Conservation (phyloP, 2,888 invertebrate genomes). For the Maniola hyperantus region DNA sequence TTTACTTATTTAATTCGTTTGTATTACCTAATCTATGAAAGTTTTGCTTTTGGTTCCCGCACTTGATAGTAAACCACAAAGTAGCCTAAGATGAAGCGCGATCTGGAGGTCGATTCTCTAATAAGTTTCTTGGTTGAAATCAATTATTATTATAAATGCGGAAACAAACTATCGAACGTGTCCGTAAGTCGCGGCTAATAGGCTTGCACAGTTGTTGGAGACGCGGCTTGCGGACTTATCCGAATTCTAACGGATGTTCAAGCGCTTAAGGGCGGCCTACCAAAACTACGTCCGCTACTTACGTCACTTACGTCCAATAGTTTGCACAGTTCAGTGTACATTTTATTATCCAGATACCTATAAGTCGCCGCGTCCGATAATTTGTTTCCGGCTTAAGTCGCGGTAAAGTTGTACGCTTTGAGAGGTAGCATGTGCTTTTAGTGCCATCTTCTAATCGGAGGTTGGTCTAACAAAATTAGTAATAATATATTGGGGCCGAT, state of each 20-base stretch:
- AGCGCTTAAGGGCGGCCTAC: too few species aligned
- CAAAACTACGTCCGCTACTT: too few species aligned
- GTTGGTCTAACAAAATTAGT: neutral
- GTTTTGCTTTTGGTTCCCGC: neutral
- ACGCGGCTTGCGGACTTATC: too few species aligned
- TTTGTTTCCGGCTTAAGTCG: neutral
- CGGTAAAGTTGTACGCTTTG: too few species aligned
- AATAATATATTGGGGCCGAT: too few species aligned
- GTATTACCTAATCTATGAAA: neutral
- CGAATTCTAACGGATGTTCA: too few species aligned
- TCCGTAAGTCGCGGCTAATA: neutral
- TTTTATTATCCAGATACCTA: too few species aligned
- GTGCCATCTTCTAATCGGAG: neutral
- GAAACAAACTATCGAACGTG: too few species aligned
- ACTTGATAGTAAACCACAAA: neutral
- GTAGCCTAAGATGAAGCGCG: neutral
- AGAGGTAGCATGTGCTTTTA: too few species aligned
- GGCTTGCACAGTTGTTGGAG: neutral
- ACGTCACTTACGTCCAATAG: too few species aligned
- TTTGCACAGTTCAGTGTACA: too few species aligned
- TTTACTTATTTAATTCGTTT: slow-evolving; percentile 3
- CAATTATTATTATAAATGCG: neutral
- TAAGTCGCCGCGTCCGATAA: too few species aligned
- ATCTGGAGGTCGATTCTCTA: neutral
- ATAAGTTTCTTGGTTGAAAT: neutral